These are phyloP conservation scores for Pipistrellus pygmaeus DNA, from an alignment of 2,797 vertebrate genomes.

Conservation along the genomic window DNA sequence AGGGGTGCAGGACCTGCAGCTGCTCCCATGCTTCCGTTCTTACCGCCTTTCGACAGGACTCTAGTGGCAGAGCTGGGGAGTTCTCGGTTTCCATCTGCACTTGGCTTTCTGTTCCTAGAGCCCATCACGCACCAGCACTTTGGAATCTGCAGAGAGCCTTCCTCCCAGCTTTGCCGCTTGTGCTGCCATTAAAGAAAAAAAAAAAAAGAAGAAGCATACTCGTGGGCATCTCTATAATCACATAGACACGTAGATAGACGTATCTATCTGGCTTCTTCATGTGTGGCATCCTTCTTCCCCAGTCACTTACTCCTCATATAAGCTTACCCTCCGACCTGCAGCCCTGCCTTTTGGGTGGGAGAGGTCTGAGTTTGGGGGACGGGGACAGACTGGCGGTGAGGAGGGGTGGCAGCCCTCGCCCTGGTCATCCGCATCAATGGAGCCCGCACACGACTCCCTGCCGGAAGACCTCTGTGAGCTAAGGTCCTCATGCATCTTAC, in stretches of 20 bases:
- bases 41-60: conserved; percentile 77
- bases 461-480: background rate
- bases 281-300: conserved; percentile 32
- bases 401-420: background rate
- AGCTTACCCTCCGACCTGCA: background rate
- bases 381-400: background rate
- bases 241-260: conserved; percentile 28
- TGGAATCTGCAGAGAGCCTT: conserved; percentile 86
- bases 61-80: conserved; percentile 57
- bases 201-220: background rate
- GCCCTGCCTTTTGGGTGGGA: background rate
- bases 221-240: background rate
- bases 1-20: conserved; percentile 35
- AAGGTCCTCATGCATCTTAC: background rate
- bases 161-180: conserved; percentile 83
- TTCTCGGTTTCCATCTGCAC: conserved; percentile 60
- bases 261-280: conserved; percentile 32
- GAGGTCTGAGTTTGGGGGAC: background rate
- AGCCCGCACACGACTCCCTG: background rate
- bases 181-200: conserved; percentile 73
- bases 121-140: conserved; percentile 83
- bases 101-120: conserved; percentile 75
- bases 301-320: background rate
- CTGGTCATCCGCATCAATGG: background rate
- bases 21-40: conserved; percentile 74